phyloP scores from a whole-genome alignment of 2,888 invertebrate genomes.

The Phragmatobia fuliginosa region DNA sequence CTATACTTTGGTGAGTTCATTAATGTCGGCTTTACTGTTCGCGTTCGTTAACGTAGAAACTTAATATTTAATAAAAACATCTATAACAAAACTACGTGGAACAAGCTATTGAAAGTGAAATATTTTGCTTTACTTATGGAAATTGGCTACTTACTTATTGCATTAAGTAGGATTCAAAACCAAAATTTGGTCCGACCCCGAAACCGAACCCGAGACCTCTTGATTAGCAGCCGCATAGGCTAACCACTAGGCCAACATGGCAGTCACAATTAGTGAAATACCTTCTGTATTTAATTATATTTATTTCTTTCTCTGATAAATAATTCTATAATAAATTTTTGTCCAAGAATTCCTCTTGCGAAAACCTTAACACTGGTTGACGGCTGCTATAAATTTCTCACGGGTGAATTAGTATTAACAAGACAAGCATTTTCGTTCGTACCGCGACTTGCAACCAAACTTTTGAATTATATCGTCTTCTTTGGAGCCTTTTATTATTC shows the following conservation, averaged over 20 bases:
- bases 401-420: background rate
- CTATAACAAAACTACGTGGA: no score
- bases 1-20: background rate
- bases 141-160: no score
- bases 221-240: no score
- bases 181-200: no score
- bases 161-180: no score
- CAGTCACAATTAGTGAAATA: no score
- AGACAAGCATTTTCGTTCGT: background rate
- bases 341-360: background rate
- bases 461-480: background rate
- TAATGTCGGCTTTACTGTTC: background rate
- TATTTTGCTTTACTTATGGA: no score
- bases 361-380: background rate
- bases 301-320: background rate
- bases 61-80: no score
- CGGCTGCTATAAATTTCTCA: background rate
- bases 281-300: background rate
- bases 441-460: background rate
- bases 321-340: background rate
- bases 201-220: no score
- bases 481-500: no score
- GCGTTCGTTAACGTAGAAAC: background rate
- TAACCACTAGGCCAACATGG: no score
- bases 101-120: no score